These are phyloP conservation scores for Thalassaphorura encarpata DNA, from an alignment of 1,140 invertebrate species.

Conservation along the genomic window DNA sequence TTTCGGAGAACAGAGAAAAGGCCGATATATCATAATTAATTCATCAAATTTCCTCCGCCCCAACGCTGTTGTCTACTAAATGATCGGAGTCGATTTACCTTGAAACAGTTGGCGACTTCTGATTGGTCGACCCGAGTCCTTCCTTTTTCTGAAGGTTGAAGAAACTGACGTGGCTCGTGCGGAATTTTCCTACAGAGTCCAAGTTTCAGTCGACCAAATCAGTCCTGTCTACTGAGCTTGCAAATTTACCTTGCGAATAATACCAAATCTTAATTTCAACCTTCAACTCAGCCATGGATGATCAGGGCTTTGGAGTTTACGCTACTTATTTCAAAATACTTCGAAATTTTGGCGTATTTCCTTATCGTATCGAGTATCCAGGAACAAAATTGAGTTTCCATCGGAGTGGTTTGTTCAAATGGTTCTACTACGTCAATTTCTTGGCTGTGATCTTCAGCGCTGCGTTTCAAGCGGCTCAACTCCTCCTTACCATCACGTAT, in stretches of 20 bases:
- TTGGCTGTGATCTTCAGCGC: conserved; percentile 22
- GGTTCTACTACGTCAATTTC: conserved; percentile 33
- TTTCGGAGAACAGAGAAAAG: background rate
- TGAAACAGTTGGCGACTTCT: no score
- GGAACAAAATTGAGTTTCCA: conserved; percentile 16
- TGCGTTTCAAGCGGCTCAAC: conserved; percentile 25
- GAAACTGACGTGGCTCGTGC: background rate
- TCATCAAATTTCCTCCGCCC: conserved; percentile 2
- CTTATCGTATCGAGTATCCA: conserved; percentile 24
- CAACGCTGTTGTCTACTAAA: background rate
- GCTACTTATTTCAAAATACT: conserved; percentile 25
- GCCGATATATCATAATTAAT: background rate
- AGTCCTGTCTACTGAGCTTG: background rate
- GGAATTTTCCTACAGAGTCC: background rate
- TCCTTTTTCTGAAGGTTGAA: background rate
- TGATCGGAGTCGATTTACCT: no score
- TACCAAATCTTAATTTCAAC: background rate
- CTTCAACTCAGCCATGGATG: conserved; percentile 21
- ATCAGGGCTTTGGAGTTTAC: conserved; percentile 28
- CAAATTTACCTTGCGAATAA: background rate
- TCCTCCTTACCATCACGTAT: conserved; percentile 25
- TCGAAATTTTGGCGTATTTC: conserved; percentile 24
- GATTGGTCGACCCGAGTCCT: no score
- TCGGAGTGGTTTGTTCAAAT: conserved; percentile 23
- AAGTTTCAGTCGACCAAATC: background rate